Percentiles rank a stretch among this genome's conserved stretches.
Evolutionary conservation across 1,140 invertebrate species (phyloP).

Genomic region (Leptinotarsa undecemlineata): DNA sequence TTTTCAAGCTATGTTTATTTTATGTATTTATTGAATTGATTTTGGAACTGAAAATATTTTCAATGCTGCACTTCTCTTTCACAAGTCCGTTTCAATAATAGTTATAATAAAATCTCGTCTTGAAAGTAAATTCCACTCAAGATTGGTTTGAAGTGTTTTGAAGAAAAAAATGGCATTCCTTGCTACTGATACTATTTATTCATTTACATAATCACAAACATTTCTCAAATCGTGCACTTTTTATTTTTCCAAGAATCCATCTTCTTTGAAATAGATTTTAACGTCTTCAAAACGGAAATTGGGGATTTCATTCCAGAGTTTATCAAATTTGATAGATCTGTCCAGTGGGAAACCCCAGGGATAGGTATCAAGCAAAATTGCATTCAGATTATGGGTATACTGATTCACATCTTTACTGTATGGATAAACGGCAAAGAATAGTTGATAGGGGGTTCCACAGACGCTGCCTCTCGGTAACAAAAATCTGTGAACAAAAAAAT

Average conservation of each 20-base stretch:
- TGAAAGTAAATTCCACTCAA: too few species aligned
- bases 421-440: conserved; percentile 69
- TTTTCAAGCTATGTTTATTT: too few species aligned
- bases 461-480: conserved; percentile 69
- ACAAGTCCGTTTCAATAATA: too few species aligned
- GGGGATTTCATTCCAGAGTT: conserved; percentile 55
- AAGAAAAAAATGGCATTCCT: too few species aligned
- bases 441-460: conserved; percentile 65
- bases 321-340: conserved; percentile 52
- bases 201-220: too few species aligned
- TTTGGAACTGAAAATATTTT: too few species aligned
- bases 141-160: too few species aligned
- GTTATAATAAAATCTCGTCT: too few species aligned
- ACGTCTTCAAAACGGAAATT: conserved; percentile 56
- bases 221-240: too few species aligned
- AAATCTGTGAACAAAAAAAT: conserved; percentile 31
- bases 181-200: too few species aligned
- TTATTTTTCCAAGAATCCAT: conserved; percentile 28
- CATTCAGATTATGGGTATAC: conserved; percentile 53
- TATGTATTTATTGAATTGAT: too few species aligned
- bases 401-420: conserved; percentile 36
- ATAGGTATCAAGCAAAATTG: conserved; percentile 41
- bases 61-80: too few species aligned
- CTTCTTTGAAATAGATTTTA: conserved; percentile 59
- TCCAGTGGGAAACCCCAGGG: conserved; percentile 58